These are phyloP conservation scores for Ceratosolen solmsi DNA, from an alignment of 1,140 invertebrate genomes.

Conservation along the genomic window DNA sequence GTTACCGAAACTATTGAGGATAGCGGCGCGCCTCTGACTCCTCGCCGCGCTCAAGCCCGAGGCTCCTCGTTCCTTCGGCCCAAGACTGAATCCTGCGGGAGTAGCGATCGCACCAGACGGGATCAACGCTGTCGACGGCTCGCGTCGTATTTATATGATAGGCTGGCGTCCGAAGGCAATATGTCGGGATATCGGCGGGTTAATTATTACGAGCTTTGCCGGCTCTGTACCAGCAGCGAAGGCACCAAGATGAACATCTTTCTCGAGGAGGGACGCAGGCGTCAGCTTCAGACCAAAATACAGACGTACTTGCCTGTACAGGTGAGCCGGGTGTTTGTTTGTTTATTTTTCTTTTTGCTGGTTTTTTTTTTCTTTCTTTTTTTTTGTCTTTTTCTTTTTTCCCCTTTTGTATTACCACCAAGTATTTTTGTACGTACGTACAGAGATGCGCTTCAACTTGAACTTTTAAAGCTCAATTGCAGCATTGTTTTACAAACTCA, in stretches of 20 bases:
- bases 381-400: background rate
- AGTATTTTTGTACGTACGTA: background rate
- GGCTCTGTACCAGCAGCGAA: constrained; percentile 79
- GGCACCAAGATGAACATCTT: constrained; percentile 80
- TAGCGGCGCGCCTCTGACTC: background rate
- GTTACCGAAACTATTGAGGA: background rate
- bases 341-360: background rate
- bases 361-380: background rate
- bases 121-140: background rate
- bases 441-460: background rate
- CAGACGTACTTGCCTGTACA: constrained; percentile 78
- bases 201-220: constrained; percentile 82
- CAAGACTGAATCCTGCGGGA: too few relatives aligned
- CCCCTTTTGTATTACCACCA: too few relatives aligned
- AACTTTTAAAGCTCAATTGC: background rate
- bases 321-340: constrained; percentile 62
- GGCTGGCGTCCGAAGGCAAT: constrained; percentile 20
- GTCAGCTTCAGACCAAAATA: constrained; percentile 79
- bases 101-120: background rate
- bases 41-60: background rate
- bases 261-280: constrained; percentile 77
- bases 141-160: constrained; percentile 30
- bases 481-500: background rate
- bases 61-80: background rate
- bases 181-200: constrained; percentile 80